These are phyloP conservation scores for Neosilurus hyrtlii DNA, from an alignment of 2,797 vertebrate genomes.

Conservation along the genomic window DNA sequence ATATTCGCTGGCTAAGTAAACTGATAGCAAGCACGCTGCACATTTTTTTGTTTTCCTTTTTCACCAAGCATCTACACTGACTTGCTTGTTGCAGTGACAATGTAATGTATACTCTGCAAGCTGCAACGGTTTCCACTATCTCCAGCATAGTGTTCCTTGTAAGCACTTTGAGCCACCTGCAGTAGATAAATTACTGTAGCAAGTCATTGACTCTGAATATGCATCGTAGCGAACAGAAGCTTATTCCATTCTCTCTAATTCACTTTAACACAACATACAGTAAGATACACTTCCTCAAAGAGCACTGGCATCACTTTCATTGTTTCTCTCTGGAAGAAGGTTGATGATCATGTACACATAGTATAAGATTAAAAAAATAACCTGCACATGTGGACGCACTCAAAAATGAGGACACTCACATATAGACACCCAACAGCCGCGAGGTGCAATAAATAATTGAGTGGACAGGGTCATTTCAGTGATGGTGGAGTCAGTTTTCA, in stretches of 20 bases:
- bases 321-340: slow-evolving; percentile 3
- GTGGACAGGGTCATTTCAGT: slow-evolving; percentile 69
- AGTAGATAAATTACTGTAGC: slow-evolving; percentile 62
- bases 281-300: slow-evolving; percentile 14
- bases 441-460: slow-evolving; percentile 70
- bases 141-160: slow-evolving; percentile 68
- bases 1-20: slow-evolving; percentile 54
- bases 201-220: slow-evolving; percentile 53
- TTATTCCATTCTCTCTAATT: slow-evolving; percentile 32
- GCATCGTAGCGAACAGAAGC: slow-evolving; percentile 44
- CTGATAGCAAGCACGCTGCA: slow-evolving; percentile 48
- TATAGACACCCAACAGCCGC: slow-evolving; percentile 44
- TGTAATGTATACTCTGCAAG: slow-evolving; percentile 66
- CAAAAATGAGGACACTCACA: slow-evolving; percentile 35
- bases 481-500: slow-evolving; percentile 78
- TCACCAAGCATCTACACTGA: slow-evolving; percentile 48
- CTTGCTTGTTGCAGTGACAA: slow-evolving; percentile 50
- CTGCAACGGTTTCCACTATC: slow-evolving; percentile 66
- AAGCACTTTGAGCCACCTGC: slow-evolving; percentile 65
- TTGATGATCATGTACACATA: slow-evolving; percentile 23
- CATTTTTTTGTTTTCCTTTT: slow-evolving; percentile 47
- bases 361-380: slow-evolving; percentile 33
- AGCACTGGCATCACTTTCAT: slow-evolving; percentile 5
- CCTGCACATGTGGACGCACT: slow-evolving; percentile 34
- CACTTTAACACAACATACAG: background rate